A percentile compares a stretch with the other conserved stretches of the same genome.
Conservation (phyloP, 2,888 invertebrate species). For the Cynaeus angustus region DNA sequence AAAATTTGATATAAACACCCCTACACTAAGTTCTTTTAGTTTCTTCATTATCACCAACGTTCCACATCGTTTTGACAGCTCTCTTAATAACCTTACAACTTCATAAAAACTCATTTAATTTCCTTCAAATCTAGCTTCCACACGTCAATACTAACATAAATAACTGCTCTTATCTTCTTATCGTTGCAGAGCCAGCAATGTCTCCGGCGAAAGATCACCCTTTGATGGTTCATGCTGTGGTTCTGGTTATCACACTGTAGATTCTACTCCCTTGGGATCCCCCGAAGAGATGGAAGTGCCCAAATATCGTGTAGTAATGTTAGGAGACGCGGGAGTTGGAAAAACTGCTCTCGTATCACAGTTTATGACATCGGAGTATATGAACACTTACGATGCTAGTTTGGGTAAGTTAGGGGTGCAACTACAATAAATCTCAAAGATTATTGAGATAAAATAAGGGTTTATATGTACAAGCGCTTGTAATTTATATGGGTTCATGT, state of each 20-base stretch:
- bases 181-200: constrained; percentile 78
- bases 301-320: constrained; percentile 87
- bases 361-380: constrained; percentile 96
- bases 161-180: neutral
- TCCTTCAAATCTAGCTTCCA: neutral
- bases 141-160: constrained; percentile 8
- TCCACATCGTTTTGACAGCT: constrained; percentile 1
- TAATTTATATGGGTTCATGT: constrained; percentile 5
- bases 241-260: constrained; percentile 85
- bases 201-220: constrained; percentile 83
- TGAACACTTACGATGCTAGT: constrained; percentile 95
- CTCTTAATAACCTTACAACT: neutral
- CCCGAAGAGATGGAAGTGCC: constrained; percentile 82
- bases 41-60: neutral
- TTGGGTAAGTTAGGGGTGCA: constrained; percentile 78
- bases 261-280: constrained; percentile 83
- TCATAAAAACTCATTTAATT: constrained; percentile 13
- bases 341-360: constrained; percentile 93
- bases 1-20: no score
- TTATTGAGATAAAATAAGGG: neutral
- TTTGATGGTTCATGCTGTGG: constrained; percentile 92
- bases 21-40: no score
- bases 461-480: constrained; percentile 1
- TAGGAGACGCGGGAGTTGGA: constrained; percentile 91
- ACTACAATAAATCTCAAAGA: neutral